Conservation (phyloP, 2,888 invertebrate species). For the Molorchus minor region DNA sequence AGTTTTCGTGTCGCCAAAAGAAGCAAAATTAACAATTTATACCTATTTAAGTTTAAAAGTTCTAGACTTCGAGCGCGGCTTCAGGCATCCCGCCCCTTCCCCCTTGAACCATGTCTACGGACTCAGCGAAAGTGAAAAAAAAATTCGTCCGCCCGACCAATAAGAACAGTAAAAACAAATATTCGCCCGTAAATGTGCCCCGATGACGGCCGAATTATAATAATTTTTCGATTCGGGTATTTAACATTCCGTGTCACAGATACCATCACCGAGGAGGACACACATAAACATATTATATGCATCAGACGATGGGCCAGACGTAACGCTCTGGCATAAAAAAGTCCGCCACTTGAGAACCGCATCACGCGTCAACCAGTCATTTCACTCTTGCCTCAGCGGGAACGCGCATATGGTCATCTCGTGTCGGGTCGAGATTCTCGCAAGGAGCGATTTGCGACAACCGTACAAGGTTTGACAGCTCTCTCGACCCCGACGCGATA, state of each 20-base stretch:
- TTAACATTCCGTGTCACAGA: slow-evolving; percentile 37
- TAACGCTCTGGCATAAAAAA: slow-evolving; percentile 41
- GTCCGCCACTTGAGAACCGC: slow-evolving; percentile 43
- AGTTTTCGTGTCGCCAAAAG: too few species aligned
- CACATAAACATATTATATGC: slow-evolving; percentile 36
- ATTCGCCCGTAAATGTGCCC: slow-evolving; percentile 33
- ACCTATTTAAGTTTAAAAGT: too few species aligned
- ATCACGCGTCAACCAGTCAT: slow-evolving; percentile 45
- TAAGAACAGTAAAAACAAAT: too few species aligned
- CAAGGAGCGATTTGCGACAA: slow-evolving; percentile 52
- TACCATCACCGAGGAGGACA: slow-evolving; percentile 35
- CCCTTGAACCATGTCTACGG: too few species aligned
- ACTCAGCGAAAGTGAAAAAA: slow-evolving; percentile 33
- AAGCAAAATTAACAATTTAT: too few species aligned
- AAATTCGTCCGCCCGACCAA: slow-evolving; percentile 27
- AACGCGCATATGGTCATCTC: slow-evolving; percentile 47
- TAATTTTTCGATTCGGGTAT: slow-evolving; percentile 33
- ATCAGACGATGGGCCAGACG: slow-evolving; percentile 42
- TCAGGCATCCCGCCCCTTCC: too few species aligned
- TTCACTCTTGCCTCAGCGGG: slow-evolving; percentile 47
- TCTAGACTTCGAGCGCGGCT: too few species aligned
- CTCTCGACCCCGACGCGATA: slow-evolving; percentile 44
- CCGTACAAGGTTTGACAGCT: slow-evolving; percentile 53
- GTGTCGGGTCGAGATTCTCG: slow-evolving; percentile 44
- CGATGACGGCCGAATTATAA: slow-evolving; percentile 34